phyloP scores from a whole-genome alignment of 2,113 vertebrate genomes.

The Melozone crissalis region DNA sequence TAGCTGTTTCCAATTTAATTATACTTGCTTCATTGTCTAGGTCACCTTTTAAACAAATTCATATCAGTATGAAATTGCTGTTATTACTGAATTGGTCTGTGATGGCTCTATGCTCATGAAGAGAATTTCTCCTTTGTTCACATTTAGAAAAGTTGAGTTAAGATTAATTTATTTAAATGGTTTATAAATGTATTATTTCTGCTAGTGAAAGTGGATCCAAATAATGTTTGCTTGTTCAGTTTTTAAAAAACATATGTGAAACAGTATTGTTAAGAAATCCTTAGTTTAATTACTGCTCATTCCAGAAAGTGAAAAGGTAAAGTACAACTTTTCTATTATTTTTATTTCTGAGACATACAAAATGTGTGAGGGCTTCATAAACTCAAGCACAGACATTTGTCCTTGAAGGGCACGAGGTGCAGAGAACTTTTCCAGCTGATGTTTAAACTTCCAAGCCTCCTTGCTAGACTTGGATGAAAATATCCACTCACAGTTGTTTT shows the following conservation, averaged over 20 bases:
- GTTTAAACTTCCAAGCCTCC: not conserved
- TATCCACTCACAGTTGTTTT: not conserved
- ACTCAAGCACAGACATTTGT: not conserved
- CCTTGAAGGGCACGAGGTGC: not conserved
- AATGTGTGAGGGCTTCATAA: not conserved
- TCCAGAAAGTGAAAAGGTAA: not conserved
- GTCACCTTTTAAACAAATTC: slow-evolving; percentile 64
- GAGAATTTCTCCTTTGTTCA: not conserved
- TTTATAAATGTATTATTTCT: not conserved
- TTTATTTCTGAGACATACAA: not conserved
- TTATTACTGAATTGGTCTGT: slow-evolving; percentile 10
- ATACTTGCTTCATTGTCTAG: slow-evolving; percentile 54
- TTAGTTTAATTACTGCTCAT: not conserved
- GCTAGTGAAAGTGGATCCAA: not conserved
- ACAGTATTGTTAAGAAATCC: not conserved
- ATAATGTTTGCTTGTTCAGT: not conserved
- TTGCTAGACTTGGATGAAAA: not conserved
- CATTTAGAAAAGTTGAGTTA: not conserved
- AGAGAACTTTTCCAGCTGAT: not conserved
- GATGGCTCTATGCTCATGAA: not conserved
- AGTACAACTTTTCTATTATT: not conserved
- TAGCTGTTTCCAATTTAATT: slow-evolving; percentile 59
- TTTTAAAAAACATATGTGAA: not conserved
- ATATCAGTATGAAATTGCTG: slow-evolving; percentile 38
- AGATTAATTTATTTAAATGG: not conserved